Conservation (phyloP, 2,888 invertebrate species). For the Agriopis aurantiaria region DNA sequence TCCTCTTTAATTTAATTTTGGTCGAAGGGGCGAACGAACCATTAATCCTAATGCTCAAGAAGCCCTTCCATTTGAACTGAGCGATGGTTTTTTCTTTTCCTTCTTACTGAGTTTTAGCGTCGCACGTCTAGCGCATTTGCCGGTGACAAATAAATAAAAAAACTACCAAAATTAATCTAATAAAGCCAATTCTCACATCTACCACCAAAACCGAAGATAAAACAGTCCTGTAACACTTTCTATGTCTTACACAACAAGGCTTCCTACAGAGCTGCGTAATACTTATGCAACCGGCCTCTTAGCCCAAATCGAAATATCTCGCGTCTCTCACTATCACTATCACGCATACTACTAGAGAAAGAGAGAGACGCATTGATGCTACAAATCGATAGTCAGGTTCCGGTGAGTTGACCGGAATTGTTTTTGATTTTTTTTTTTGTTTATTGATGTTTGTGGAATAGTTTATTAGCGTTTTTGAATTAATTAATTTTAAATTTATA, state of each 20-base stretch:
- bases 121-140: no score
- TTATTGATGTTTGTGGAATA: slow-evolving; percentile 2
- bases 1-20: no score
- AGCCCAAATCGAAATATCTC: slow-evolving; percentile 38
- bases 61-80: no score
- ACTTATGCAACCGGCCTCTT: slow-evolving; percentile 46
- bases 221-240: slow-evolving; percentile 46
- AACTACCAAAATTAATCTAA: neutral
- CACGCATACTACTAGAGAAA: slow-evolving; percentile 11
- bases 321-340: no score
- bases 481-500: neutral
- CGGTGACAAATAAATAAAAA: neutral
- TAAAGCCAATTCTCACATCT: slow-evolving; percentile 9
- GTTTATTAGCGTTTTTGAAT: neutral
- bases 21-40: no score
- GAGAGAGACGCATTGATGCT: slow-evolving; percentile 23
- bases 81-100: no score
- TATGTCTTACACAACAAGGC: slow-evolving; percentile 43
- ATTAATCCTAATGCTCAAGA: no score
- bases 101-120: no score
- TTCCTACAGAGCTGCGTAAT: slow-evolving; percentile 45
- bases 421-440: slow-evolving; percentile 6
- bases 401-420: slow-evolving; percentile 29
- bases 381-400: slow-evolving; percentile 23
- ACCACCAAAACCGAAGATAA: slow-evolving; percentile 20